Evolutionary conservation across 2,797 vertebrate species (phyloP).

Genomic region (Sebastes jordani): DNA sequence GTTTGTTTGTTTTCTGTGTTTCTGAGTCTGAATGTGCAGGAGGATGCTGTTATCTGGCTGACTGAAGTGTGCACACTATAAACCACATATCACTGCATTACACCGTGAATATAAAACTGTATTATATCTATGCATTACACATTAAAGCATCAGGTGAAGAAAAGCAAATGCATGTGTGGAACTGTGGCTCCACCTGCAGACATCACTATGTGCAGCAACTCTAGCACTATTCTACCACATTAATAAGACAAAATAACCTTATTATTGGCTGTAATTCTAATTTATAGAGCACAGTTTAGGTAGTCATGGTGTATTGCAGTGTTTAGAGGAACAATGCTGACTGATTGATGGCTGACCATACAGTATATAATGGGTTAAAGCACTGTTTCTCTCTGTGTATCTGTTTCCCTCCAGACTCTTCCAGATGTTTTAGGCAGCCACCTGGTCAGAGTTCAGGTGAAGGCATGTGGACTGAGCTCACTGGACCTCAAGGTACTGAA

Average conservation of each 20-base stretch:
- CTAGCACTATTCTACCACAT: no score
- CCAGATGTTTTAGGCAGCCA: slow-evolving; percentile 78
- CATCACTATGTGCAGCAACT: neutral
- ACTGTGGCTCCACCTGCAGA: neutral
- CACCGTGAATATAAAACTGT: no score
- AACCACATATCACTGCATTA: neutral
- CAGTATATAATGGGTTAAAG: neutral
- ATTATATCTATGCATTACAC: neutral
- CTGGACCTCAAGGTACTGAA: slow-evolving; percentile 87
- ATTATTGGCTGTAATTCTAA: neutral
- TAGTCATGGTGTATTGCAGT: neutral
- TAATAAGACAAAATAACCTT: neutral
- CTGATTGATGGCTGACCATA: neutral
- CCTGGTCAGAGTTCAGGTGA: slow-evolving; percentile 91
- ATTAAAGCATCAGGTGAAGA: neutral
- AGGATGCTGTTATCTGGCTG: neutral
- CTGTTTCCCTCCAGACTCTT: slow-evolving; percentile 77
- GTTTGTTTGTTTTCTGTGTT: neutral
- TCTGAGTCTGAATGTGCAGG: neutral
- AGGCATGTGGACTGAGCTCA: slow-evolving; percentile 91
- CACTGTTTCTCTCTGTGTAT: neutral
- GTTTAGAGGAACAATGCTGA: neutral
- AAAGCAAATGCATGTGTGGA: neutral
- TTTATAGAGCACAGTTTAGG: neutral
- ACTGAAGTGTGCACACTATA: no score